Percentiles rank a stretch among this genome's conserved stretches.
Evolutionary conservation across 2,113 vertebrate species (phyloP).

Genomic region (Chionis minor): DNA sequence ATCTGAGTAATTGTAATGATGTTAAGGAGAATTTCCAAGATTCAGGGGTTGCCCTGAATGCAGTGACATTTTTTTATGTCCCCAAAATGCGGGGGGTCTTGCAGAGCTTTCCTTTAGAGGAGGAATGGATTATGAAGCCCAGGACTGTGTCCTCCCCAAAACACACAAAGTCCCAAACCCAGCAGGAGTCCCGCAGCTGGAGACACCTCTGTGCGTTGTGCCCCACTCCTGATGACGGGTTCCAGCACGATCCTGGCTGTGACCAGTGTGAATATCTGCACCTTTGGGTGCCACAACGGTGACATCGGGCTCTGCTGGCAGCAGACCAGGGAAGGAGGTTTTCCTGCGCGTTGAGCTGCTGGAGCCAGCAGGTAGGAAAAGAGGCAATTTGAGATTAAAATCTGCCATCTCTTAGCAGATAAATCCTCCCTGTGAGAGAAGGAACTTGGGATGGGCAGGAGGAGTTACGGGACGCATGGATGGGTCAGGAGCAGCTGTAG

Average conservation of each 20-base stretch:
- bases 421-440: accelerated
- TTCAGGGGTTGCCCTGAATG: not conserved
- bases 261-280: accelerated
- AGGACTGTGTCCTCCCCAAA: not conserved
- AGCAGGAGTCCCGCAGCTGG: not conserved
- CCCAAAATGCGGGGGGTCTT: accelerated
- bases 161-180: not conserved
- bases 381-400: not conserved
- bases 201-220: accelerated
- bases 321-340: accelerated
- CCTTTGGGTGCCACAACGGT: accelerated
- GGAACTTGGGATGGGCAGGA: not conserved
- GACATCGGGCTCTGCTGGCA: not conserved
- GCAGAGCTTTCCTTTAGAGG: not conserved
- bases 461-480: not conserved
- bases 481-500: not conserved
- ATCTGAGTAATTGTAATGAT: not conserved
- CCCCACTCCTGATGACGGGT: accelerated
- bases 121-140: not conserved
- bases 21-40: not conserved
- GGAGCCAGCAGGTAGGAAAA: not conserved
- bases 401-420: not conserved
- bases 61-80: not conserved
- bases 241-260: not conserved
- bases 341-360: not conserved